Percentiles rank a stretch among this genome's conserved stretches.
phyloP scores from a whole-genome alignment of 2,797 vertebrate species.

The Chelonia mydas region DNA sequence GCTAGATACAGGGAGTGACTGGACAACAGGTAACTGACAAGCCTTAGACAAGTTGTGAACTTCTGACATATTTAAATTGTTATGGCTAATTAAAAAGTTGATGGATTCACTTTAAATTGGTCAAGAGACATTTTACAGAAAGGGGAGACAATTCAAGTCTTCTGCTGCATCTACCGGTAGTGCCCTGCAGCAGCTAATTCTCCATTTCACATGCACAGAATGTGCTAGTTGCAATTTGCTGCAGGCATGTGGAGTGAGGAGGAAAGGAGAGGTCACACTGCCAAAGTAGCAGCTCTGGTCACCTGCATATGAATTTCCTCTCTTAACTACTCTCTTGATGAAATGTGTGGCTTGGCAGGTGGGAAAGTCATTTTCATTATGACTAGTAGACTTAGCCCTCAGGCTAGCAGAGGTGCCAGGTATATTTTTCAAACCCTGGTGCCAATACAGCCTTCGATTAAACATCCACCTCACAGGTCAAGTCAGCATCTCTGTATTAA shows the following conservation, averaged over 20 bases:
- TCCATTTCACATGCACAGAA: background rate
- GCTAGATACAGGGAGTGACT: background rate
- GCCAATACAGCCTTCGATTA: background rate
- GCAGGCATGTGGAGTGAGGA: background rate
- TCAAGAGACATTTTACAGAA: background rate
- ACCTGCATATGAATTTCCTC: background rate
- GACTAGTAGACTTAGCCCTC: background rate
- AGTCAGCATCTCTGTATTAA: background rate
- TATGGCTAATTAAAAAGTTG: background rate
- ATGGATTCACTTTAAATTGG: background rate
- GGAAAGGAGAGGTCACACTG: background rate
- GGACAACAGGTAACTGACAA: background rate
- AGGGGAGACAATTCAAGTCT: background rate
- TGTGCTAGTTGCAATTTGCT: background rate
- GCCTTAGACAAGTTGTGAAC: background rate
- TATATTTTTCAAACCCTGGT: background rate
- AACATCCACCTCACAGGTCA: background rate
- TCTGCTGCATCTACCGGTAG: background rate
- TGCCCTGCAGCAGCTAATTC: background rate
- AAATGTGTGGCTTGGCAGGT: background rate
- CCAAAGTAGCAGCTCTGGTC: background rate
- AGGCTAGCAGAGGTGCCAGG: background rate
- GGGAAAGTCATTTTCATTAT: background rate
- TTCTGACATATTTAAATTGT: background rate
- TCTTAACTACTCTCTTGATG: conserved; percentile 8